Conservation (phyloP, 2,113 vertebrate species). For the Pitta sordida region DNA sequence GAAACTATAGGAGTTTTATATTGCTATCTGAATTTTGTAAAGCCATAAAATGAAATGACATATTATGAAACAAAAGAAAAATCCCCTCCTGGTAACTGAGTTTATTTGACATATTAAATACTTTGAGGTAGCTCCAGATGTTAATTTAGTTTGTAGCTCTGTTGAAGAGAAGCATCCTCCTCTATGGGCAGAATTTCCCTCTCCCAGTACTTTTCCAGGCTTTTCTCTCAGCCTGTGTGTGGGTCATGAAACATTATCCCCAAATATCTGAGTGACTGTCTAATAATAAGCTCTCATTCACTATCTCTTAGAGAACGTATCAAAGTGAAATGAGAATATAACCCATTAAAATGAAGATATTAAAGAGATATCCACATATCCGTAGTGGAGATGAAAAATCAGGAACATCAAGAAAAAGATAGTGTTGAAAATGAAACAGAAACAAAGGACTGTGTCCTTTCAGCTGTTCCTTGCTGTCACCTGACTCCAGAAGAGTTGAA, state of each 20-base stretch:
- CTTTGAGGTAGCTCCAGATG: not conserved
- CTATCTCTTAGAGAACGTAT: not conserved
- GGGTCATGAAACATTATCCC: not conserved
- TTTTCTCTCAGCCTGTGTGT: not conserved
- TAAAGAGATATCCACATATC: not conserved
- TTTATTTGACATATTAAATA: not conserved
- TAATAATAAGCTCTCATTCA: not conserved
- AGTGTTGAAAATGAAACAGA: not conserved
- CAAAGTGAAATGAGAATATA: not conserved
- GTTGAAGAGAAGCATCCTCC: not conserved
- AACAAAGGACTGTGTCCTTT: not conserved
- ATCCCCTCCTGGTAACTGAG: not conserved
- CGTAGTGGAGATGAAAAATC: not conserved
- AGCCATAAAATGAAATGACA: not conserved
- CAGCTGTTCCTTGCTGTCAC: not conserved
- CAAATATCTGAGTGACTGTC: not conserved
- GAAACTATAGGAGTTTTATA: not conserved
- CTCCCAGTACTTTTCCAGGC: not conserved
- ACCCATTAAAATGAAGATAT: not conserved
- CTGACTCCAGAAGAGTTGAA: not conserved
- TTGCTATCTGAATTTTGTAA: not conserved
- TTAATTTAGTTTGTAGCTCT: not conserved
- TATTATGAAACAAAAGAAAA: not conserved
- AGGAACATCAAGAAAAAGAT: not conserved
- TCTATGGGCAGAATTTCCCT: not conserved